A percentile compares a stretch with the other conserved stretches of the same genome.
Conservation (phyloP, 2,888 invertebrate species). For the Baccha elongata region DNA sequence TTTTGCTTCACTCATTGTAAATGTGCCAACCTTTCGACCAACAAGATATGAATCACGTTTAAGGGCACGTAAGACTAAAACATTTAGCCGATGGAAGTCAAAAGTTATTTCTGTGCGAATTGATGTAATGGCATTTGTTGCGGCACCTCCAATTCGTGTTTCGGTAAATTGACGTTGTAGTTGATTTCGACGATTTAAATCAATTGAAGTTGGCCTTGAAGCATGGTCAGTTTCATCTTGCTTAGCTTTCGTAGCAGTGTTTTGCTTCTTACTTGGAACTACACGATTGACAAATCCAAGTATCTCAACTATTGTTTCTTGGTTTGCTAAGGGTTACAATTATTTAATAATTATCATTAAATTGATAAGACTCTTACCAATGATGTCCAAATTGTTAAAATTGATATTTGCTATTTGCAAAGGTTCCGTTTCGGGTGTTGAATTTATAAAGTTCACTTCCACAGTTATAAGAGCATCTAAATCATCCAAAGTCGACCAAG, state of each 20-base stretch:
- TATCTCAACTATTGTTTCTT: slow-evolving; percentile 96
- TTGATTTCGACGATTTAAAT: slow-evolving; percentile 33
- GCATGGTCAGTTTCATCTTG: background rate
- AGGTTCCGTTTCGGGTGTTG: slow-evolving; percentile 81
- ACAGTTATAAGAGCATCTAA: slow-evolving; percentile 90
- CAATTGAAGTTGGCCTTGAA: slow-evolving; percentile 43
- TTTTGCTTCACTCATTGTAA: slow-evolving; percentile 94
- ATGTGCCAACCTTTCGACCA: slow-evolving; percentile 95
- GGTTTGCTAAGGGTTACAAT: slow-evolving; percentile 88
- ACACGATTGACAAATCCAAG: slow-evolving; percentile 93
- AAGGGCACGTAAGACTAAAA: slow-evolving; percentile 91
- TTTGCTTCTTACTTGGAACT: slow-evolving; percentile 82
- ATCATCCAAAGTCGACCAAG: slow-evolving; percentile 81
- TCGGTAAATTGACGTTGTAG: slow-evolving; percentile 55
- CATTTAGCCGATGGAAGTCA: slow-evolving; percentile 95
- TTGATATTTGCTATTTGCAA: slow-evolving; percentile 92
- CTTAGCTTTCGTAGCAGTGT: background rate
- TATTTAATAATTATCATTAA: background rate
- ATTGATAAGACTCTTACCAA: slow-evolving; percentile 85
- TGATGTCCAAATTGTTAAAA: slow-evolving; percentile 97
- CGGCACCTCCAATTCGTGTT: slow-evolving; percentile 21
- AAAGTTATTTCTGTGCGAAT: slow-evolving; percentile 92
- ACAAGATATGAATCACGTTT: slow-evolving; percentile 87
- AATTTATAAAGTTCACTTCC: slow-evolving; percentile 89
- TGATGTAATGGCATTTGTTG: slow-evolving; percentile 66